phyloP scores from a whole-genome alignment of 2,113 vertebrate species.

The Stigmatopora argus region DNA sequence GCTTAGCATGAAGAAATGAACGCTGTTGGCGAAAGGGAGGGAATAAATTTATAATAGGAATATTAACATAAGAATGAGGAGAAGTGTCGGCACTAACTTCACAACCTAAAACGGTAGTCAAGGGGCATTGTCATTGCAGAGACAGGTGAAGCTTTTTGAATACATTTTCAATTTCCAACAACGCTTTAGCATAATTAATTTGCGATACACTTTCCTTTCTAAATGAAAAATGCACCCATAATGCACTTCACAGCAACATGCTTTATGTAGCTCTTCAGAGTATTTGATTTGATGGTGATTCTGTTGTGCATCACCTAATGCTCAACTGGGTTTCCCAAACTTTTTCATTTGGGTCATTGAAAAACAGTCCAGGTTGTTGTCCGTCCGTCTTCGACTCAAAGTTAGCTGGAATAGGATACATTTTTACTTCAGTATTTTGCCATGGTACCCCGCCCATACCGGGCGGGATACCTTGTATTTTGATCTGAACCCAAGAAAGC shows the following conservation, averaged over 20 bases:
- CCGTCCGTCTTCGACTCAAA: too few relatives aligned
- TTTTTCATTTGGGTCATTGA: too few relatives aligned
- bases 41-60: slow-evolving; percentile 36
- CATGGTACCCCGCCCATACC: too few relatives aligned
- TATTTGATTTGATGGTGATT: not conserved
- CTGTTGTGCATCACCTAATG: not conserved
- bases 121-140: slow-evolving; percentile 7
- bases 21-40: slow-evolving; percentile 26
- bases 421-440: too few relatives aligned
- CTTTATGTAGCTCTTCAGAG: not conserved
- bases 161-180: slow-evolving; percentile 27
- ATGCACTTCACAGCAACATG: slow-evolving; percentile 9
- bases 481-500: too few relatives aligned
- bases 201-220: slow-evolving; percentile 5
- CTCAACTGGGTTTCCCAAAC: not conserved
- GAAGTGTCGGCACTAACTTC: slow-evolving; percentile 4
- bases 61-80: slow-evolving; percentile 47
- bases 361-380: too few relatives aligned
- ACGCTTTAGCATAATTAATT: slow-evolving; percentile 17
- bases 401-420: too few relatives aligned
- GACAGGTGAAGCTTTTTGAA: slow-evolving; percentile 12
- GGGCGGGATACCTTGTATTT: too few relatives aligned
- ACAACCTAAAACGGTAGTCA: slow-evolving; percentile 16
- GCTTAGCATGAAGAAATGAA: slow-evolving; percentile 33
- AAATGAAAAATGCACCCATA: slow-evolving; percentile 11